These are phyloP conservation scores for Corythornis cristatus DNA, from an alignment of 2,113 vertebrate genomes.

Conservation along the genomic window DNA sequence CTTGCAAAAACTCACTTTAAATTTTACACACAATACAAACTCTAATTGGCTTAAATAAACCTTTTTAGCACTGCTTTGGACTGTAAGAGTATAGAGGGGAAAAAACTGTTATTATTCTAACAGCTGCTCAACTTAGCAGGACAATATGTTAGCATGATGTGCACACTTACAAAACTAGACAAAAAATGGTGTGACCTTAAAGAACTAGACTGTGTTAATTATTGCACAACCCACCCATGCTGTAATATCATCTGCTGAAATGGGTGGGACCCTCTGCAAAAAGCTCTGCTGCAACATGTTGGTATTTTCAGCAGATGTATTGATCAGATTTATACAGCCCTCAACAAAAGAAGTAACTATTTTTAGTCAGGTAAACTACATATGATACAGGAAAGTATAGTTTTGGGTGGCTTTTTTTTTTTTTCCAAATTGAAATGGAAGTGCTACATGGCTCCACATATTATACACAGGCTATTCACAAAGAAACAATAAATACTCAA, in stretches of 20 bases:
- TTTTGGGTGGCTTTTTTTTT: not conserved
- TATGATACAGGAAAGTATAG: not conserved
- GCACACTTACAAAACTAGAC: accelerated
- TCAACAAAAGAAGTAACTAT: not conserved
- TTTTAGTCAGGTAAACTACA: not conserved
- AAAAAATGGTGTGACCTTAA: not conserved
- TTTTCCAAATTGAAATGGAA: not conserved
- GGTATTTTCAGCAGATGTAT: not conserved
- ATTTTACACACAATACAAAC: not conserved
- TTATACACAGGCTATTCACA: not conserved
- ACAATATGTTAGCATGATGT: not conserved
- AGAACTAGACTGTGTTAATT: not conserved
- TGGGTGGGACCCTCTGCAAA: not conserved
- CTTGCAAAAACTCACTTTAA: not conserved
- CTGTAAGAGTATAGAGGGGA: not conserved
- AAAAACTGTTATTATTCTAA: not conserved
- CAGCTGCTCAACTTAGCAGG: not conserved
- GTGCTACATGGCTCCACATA: not conserved
- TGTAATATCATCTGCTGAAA: not conserved
- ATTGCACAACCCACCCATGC: not conserved
- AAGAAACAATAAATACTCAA: not conserved
- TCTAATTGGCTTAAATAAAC: not conserved
- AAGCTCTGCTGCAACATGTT: not conserved
- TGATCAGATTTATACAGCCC: not conserved
- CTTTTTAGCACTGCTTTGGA: not conserved